A percentile compares a stretch with the other conserved stretches of the same genome.
phyloP scores from a whole-genome alignment of 2,888 invertebrate genomes.

The Leptinotarsa rubiginosa region DNA sequence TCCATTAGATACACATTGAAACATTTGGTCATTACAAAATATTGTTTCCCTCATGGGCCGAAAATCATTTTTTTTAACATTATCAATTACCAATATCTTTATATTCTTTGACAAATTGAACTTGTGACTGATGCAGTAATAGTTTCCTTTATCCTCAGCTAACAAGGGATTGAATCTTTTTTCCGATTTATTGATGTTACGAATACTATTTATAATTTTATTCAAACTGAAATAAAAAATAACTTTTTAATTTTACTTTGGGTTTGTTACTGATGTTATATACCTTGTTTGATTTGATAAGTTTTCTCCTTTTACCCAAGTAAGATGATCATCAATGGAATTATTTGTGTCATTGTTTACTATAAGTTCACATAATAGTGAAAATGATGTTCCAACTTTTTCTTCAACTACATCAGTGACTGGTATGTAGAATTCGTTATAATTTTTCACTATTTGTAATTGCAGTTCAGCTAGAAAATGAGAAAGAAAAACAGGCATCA shows the following conservation, averaged over 20 bases:
- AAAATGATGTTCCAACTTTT: constrained; percentile 59
- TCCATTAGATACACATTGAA: constrained; percentile 59
- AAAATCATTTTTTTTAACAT: constrained; percentile 47
- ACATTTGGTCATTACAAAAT: constrained; percentile 62
- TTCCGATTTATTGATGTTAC: constrained; percentile 57
- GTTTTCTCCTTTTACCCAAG: constrained; percentile 55
- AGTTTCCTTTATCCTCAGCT: constrained; percentile 59
- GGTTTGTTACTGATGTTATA: background rate
- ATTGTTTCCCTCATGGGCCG: constrained; percentile 50
- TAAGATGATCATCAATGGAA: constrained; percentile 59
- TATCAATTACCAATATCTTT: constrained; percentile 56
- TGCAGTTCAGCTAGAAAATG: constrained; percentile 55
- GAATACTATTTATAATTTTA: constrained; percentile 33
- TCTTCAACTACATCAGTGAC: constrained; percentile 58
- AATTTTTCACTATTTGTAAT: constrained; percentile 60
- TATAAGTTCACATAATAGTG: constrained; percentile 61
- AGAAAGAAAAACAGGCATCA: background rate
- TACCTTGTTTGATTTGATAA: constrained; percentile 45
- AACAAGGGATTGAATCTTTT: constrained; percentile 59
- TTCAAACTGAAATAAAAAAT: constrained; percentile 38
- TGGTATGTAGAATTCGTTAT: constrained; percentile 58
- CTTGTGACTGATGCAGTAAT: constrained; percentile 62
- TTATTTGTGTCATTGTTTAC: constrained; percentile 53
- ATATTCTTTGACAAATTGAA: constrained; percentile 58
- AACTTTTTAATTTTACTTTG: background rate